Percentiles rank a stretch among this genome's conserved stretches.
Evolutionary conservation across 2,797 vertebrate genomes (phyloP).

Genomic region (Girardinus metallicus): DNA sequence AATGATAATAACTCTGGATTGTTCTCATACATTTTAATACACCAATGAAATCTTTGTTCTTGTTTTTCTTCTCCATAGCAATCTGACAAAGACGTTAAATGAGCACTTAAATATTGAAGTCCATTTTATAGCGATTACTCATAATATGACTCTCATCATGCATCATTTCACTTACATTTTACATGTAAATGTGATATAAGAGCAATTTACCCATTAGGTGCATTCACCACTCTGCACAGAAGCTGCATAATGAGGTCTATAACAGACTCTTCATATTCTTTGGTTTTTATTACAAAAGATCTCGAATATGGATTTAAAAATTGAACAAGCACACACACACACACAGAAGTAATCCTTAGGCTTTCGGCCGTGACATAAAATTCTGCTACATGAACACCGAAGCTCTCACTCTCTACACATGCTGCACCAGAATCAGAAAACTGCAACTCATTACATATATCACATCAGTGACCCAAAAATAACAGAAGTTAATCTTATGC

Average conservation of each 20-base stretch:
- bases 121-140: neutral
- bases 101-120: neutral
- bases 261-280: neutral
- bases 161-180: neutral
- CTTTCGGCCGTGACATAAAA: neutral
- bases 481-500: neutral
- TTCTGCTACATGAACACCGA: neutral
- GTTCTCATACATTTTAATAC: neutral
- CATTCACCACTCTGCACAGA: neutral
- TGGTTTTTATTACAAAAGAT: neutral
- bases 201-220: neutral
- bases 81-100: neutral
- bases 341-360: neutral
- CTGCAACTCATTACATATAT: neutral
- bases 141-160: neutral
- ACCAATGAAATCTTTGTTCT: neutral
- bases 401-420: neutral
- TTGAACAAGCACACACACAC: neutral
- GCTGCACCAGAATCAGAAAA: neutral
- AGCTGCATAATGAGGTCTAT: neutral
- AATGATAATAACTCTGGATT: too few relatives aligned
- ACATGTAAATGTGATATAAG: neutral
- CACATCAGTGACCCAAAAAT: neutral
- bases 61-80: neutral
- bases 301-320: neutral